phyloP scores from a whole-genome alignment of 2,113 vertebrate genomes.

The Petrocephalus zakoni region DNA sequence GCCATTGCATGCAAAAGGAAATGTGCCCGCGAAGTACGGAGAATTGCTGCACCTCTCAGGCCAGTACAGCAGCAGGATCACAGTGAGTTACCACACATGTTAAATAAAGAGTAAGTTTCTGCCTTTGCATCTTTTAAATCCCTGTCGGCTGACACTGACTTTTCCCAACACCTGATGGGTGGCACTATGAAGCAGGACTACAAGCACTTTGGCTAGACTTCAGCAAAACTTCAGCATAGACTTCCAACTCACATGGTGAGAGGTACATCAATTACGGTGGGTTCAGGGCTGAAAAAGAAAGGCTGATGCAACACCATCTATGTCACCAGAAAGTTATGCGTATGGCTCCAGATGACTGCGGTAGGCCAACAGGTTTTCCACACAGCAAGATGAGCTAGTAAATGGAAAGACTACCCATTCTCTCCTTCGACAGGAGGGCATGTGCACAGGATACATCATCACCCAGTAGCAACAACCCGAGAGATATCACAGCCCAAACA shows the following conservation, averaged over 20 bases:
- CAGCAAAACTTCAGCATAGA: neutral
- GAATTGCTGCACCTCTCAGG: neutral
- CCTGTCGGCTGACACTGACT: neutral
- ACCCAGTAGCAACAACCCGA: neutral
- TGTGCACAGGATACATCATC: neutral
- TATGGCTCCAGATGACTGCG: neutral
- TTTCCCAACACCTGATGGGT: neutral
- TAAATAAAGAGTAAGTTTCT: neutral
- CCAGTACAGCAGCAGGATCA: neutral
- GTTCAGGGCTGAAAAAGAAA: neutral
- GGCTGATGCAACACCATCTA: neutral
- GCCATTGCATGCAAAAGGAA: neutral
- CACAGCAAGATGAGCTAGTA: neutral
- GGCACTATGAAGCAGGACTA: neutral
- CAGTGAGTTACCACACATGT: neutral
- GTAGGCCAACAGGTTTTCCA: neutral
- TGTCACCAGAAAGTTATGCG: neutral
- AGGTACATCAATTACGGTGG: neutral
- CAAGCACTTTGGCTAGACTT: neutral
- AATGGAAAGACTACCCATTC: neutral
- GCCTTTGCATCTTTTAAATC: neutral
- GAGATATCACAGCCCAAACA: neutral
- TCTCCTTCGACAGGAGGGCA: neutral
- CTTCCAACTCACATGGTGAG: neutral
- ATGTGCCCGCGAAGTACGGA: neutral